Conservation (phyloP, 2,797 vertebrate species). For the Acomys russatus region DNA sequence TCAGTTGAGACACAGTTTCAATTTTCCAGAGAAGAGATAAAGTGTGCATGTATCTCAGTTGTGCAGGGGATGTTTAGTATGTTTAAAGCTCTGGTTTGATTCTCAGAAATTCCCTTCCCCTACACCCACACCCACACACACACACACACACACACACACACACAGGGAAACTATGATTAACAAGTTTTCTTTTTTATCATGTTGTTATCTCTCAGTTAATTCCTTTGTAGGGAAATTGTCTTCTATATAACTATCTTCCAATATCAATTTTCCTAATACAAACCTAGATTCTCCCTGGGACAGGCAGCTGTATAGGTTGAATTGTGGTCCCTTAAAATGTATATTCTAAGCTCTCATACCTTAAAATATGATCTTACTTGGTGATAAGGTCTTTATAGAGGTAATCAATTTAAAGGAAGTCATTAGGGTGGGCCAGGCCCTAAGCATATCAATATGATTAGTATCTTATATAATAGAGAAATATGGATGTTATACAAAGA, state of each 20-base stretch:
- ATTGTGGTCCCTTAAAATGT: background rate
- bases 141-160: background rate
- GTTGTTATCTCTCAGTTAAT: background rate
- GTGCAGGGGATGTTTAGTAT: background rate
- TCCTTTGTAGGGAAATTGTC: slow-evolving; percentile 2
- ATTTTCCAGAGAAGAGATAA: background rate
- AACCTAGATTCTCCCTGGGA: background rate
- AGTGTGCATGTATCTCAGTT: background rate
- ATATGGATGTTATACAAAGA: background rate
- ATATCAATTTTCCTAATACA: background rate
- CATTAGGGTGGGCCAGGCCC: background rate
- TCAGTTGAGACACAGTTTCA: background rate
- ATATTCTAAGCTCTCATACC: background rate
- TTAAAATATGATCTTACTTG: background rate
- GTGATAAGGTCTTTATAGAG: background rate
- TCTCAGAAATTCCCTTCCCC: background rate
- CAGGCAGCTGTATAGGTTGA: background rate
- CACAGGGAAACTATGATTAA: background rate
- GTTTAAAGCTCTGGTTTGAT: background rate
- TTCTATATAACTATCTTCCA: background rate
- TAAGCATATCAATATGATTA: background rate
- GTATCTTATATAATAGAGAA: background rate
- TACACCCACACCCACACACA: background rate
- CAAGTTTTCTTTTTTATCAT: background rate
- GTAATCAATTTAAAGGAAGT: background rate